These are phyloP conservation scores for Galerucella calmariensis DNA, from an alignment of 2,888 invertebrate species.

Conservation along the genomic window DNA sequence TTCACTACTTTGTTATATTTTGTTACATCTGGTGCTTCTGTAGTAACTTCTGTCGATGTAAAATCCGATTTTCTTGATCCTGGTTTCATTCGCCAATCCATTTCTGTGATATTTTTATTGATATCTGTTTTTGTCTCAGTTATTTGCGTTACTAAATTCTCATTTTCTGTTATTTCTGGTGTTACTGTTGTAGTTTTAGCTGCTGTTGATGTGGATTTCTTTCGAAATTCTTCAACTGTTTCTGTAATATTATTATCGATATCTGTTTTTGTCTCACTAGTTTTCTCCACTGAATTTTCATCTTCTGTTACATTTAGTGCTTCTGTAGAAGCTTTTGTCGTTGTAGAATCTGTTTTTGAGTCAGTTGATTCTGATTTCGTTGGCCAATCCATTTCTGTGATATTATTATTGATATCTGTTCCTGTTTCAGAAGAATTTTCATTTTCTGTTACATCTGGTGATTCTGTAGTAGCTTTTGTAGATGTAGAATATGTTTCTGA, in stretches of 20 bases:
- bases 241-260: background rate
- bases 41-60: too few species aligned
- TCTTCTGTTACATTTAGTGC: background rate
- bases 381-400: background rate
- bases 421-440: too few species aligned
- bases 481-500: background rate
- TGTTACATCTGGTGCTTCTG: too few species aligned
- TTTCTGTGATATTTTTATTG: background rate
- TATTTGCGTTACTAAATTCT: too few species aligned
- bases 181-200: too few species aligned
- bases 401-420: background rate
- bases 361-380: background rate
- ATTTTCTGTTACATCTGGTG: too few species aligned
- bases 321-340: constrained; percentile 1
- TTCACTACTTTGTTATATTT: too few species aligned
- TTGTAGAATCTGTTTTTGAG: constrained; percentile 3
- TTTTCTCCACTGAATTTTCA: background rate
- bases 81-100: background rate
- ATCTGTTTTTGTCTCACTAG: background rate
- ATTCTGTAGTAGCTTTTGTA: background rate
- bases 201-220: background rate
- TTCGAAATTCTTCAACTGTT: background rate
- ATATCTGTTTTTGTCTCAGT: background rate
- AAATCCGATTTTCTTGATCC: too few species aligned
- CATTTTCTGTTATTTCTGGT: too few species aligned